Conservation (phyloP, 2,888 invertebrate species). For the Micropterix aruncella region DNA sequence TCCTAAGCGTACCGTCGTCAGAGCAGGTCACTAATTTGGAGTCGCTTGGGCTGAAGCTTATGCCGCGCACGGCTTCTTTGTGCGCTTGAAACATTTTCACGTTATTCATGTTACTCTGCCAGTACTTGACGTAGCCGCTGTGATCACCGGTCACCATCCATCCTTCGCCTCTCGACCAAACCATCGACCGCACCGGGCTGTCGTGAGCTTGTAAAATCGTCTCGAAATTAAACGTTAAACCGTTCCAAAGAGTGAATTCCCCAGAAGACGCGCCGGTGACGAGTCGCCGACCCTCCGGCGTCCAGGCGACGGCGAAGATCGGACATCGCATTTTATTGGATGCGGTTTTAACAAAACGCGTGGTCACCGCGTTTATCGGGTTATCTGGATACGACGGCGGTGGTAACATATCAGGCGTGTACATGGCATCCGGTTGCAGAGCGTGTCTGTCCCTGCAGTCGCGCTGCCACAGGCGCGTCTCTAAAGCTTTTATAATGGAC, state of each 20-base stretch:
- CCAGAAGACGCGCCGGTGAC: slow-evolving; percentile 99
- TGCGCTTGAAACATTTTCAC: slow-evolving; percentile 99
- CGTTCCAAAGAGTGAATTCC: slow-evolving; percentile 99
- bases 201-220: slow-evolving; percentile 99
- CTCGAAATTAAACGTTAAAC: slow-evolving; percentile 99
- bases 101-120: slow-evolving; percentile 99
- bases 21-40: slow-evolving; percentile 98
- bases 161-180: slow-evolving; percentile 97
- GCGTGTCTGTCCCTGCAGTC: slow-evolving; percentile 81
- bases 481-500: slow-evolving; percentile 80
- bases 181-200: slow-evolving; percentile 97
- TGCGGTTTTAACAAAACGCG: slow-evolving; percentile 95
- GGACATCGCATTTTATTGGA: slow-evolving; percentile 99
- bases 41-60: slow-evolving; percentile 99
- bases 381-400: slow-evolving; percentile 90
- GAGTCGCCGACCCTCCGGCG: slow-evolving; percentile 93
- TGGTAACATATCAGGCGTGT: slow-evolving; percentile 85
- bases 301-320: slow-evolving; percentile 98
- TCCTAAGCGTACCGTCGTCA: slow-evolving; percentile 95
- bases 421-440: slow-evolving; percentile 90
- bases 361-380: slow-evolving; percentile 92
- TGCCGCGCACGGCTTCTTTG: slow-evolving; percentile 97
- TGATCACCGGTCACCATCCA: slow-evolving; percentile 99
- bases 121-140: slow-evolving; percentile 97
- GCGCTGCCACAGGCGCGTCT: slow-evolving; percentile 91